These are phyloP conservation scores for Heliornis fulica DNA, from an alignment of 2,113 vertebrate genomes.

Conservation along the genomic window DNA sequence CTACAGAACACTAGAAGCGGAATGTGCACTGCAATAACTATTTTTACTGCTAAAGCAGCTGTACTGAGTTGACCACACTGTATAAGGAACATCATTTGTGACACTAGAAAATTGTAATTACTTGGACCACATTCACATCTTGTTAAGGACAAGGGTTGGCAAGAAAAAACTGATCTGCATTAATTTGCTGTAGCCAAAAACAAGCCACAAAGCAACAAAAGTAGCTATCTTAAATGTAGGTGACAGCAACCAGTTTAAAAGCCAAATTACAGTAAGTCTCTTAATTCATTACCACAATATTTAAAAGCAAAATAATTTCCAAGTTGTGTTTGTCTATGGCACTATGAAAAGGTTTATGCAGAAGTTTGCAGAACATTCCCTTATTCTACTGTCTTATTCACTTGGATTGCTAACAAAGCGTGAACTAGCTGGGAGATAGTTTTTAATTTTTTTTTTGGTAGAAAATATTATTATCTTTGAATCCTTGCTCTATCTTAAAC, in stretches of 20 bases:
- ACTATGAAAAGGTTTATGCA: neutral
- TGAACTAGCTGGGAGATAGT: neutral
- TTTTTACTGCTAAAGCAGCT: constrained; percentile 23
- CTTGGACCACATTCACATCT: neutral
- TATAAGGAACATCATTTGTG: neutral
- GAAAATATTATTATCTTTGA: rapidly evolving
- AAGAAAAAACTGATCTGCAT: neutral
- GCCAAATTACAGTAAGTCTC: neutral
- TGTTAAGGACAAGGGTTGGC: neutral
- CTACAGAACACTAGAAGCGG: neutral
- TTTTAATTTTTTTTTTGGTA: neutral
- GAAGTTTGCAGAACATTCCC: neutral
- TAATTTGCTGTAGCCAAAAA: neutral
- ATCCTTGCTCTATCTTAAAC: neutral
- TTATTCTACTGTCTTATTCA: neutral
- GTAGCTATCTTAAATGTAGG: neutral
- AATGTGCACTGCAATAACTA: neutral
- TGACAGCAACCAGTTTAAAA: neutral
- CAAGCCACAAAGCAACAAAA: neutral
- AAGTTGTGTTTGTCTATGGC: neutral
- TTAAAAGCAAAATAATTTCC: neutral
- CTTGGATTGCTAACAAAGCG: neutral
- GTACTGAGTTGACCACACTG: neutral
- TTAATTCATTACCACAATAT: neutral
- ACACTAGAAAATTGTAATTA: constrained; percentile 36